Conservation (phyloP, 2,888 invertebrate species). For the Imbricaverruca yamaguchii region DNA sequence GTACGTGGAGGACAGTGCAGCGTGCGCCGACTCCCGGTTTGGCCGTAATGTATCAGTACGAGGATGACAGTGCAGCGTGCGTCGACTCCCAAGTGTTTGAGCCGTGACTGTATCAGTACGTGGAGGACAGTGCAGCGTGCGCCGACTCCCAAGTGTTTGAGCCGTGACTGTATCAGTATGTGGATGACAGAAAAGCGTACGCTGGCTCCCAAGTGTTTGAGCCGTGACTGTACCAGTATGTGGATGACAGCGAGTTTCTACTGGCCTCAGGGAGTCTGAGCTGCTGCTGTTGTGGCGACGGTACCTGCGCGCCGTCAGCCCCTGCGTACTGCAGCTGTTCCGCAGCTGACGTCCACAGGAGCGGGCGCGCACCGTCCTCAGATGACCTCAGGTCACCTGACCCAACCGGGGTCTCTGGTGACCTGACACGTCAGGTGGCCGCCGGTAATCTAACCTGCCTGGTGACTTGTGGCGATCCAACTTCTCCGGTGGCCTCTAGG, state of each 20-base stretch:
- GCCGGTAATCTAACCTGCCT: too few relatives aligned
- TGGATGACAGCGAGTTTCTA: too few relatives aligned
- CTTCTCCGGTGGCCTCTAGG: too few relatives aligned
- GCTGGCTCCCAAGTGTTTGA: background rate
- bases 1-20: background rate
- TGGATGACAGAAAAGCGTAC: background rate
- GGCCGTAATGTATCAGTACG: background rate
- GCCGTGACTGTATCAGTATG: background rate
- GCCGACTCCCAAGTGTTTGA: background rate
- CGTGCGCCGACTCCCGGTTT: background rate
- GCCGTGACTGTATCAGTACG: background rate
- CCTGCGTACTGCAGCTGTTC: conserved; percentile 7
- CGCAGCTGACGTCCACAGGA: background rate
- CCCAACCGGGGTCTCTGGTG: too few relatives aligned
- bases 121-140: background rate
- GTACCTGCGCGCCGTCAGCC: background rate
- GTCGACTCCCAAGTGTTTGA: background rate
- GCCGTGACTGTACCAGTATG: background rate
- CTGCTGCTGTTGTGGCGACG: conserved; percentile 1
- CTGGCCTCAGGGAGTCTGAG: background rate
- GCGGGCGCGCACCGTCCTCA: background rate
- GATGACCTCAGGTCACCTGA: background rate
- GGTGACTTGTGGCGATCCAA: too few relatives aligned
- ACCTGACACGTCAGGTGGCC: too few relatives aligned
- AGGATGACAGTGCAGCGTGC: background rate